Evolutionary conservation across 2,113 vertebrate genomes (phyloP), one percentile per base, ranked within the genome.

Genomic region (Hucho hucho): DNA sequence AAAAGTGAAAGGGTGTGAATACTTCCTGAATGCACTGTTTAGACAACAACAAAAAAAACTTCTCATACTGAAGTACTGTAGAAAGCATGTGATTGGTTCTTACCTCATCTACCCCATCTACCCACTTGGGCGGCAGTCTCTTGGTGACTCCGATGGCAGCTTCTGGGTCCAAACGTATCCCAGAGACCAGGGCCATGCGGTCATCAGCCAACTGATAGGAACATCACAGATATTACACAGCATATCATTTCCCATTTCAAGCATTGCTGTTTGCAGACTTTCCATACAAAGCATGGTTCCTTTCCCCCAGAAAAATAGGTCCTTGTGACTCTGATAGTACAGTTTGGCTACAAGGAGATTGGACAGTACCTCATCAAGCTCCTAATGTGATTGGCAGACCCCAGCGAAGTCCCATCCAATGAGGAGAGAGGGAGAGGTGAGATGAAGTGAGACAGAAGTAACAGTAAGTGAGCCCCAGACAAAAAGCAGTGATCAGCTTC

Each of bases 341-440:
- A 65, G 24, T 47, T 69, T 32, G 3, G 18, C 13, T 12, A 29
- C 43, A 20, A 65, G 46, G 43, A 28, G 46, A 80, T 87, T 72
- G 59, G 86, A 92, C 90, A 86, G 89, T 99, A 99, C 98, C 98
- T 99, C 98, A 89, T 99, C 98, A 92, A 98, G 95, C 93, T 99
- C 98, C 98, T 99, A 96, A 88, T 86, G 89, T 90, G 91, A 94
- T 88, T 93, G 91, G 94, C 88, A 87, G 94, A 92, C 86, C 89
- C 93, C 93, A 92, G 90, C 92, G 87, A 43, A 81, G 93, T 91
- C 92, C 94, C 93, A 90, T 95, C 95, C 96, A 92, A 91, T 86
- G 92, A 87, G 92, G 86, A 91, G 79, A 79, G 90, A 91, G 82
- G 83, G 87, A 88, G 79, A 43, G 37, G 37, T 43, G 37, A 43